These are phyloP conservation scores for Macrosteles quadrilineatus DNA, from an alignment of 1,140 invertebrate species.

Conservation along the genomic window DNA sequence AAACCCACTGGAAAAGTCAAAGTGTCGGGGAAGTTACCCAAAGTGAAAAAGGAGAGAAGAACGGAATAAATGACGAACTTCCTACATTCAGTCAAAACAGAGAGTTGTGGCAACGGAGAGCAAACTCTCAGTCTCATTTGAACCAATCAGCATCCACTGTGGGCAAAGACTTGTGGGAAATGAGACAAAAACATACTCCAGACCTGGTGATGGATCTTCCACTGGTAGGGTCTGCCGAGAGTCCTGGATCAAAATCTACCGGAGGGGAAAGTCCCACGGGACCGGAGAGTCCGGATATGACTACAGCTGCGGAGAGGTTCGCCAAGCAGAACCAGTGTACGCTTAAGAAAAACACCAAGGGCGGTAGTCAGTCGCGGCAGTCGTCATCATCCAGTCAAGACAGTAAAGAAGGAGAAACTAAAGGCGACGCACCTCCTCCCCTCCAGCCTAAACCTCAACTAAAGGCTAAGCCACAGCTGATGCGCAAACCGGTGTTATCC, in stretches of 20 bases:
- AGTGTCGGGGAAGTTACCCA: conserved; percentile 49
- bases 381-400: conserved; percentile 24
- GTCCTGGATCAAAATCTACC: not conserved
- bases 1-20: conserved; percentile 54
- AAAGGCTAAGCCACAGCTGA: conserved; percentile 71
- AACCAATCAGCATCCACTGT: conserved; percentile 35
- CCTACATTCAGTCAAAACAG: conserved; percentile 54
- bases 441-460: conserved; percentile 64
- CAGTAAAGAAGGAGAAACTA: conserved; percentile 26
- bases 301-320: conserved; percentile 71
- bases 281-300: conserved; percentile 67
- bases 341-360: conserved; percentile 72
- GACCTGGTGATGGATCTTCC: conserved; percentile 90
- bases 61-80: conserved; percentile 35
- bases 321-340: conserved; percentile 81
- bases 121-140: conserved; percentile 56
- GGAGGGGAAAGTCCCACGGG: conserved; percentile 45
- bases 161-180: conserved; percentile 52
- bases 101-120: conserved; percentile 63
- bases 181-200: conserved; percentile 71
- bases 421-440: conserved; percentile 45
- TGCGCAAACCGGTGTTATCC: conserved; percentile 66
- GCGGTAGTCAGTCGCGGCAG: conserved; percentile 25
- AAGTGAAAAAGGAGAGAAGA: conserved; percentile 30
- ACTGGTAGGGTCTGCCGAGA: conserved; percentile 43